Base-by-base conservation (phyloP, 2,113 vertebrate species). In the Parotia lawesii region DNA sequence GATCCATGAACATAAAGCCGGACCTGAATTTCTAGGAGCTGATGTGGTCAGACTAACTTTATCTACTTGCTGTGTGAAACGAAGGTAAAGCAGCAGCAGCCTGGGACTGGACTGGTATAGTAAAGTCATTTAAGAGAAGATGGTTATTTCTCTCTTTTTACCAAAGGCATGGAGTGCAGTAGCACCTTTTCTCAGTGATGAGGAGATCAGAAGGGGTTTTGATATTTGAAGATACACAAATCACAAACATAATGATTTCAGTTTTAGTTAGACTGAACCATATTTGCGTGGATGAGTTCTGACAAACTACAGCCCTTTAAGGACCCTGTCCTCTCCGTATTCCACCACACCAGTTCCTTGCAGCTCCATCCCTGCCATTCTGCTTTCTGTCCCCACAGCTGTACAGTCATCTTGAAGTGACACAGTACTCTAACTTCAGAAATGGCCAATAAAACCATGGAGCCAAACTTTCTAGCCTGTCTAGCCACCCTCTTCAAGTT, bases 351-450 rank as follows among this genome's bases (percentile, higher is more conserved):
- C 48, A 72, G 25, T 8, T 87, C 48, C 71, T 62, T 69, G 81
- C 50, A 61, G 33, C 12, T 56, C 25, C 31, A 35, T 31, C 25
- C 23, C 23, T 61, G 58, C 45, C 12, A 1, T 33, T 57, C 71
- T 62, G 60, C 40, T 89, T n/a, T 75, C 77, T 73, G 65, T 77
- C 51, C n/a, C 47, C 58, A 38, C 58, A 84, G 85, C 77, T 47
- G 47, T 21, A 66, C 37, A 81, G 57, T 38, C 54, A 62, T 17
- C 51, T 81, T 7, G 2, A 69, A 74, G 62, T 45, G 80, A 88
- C 73, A 76, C 61, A 91, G 91, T 47, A 67, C 72, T 67, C 54
- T 62, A 12, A 72, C 33, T 94, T 78, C 87, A 92, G 45, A 96
- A 93, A 92, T 40, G 27, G 45, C 29, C 91, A 89, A 62, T 79